A percentile compares a stretch with the other conserved stretches of the same genome.
phyloP scores from a whole-genome alignment of 2,113 vertebrate species.

The Columbina picui region DNA sequence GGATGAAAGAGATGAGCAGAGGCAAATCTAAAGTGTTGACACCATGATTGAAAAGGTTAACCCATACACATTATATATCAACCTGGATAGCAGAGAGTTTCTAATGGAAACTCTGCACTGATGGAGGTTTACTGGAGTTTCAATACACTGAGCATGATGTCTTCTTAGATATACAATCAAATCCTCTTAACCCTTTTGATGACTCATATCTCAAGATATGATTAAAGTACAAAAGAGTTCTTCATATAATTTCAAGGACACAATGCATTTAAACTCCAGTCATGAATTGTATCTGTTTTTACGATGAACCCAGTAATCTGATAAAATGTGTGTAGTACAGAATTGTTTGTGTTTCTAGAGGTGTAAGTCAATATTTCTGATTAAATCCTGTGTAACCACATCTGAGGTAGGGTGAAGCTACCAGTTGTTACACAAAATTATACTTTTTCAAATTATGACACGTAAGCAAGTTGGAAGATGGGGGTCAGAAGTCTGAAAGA shows the following conservation, averaged over 20 bases:
- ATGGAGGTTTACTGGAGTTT: slow-evolving; percentile 91
- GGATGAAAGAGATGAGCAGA: slow-evolving; percentile 99
- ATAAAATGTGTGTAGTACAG: slow-evolving; percentile 83
- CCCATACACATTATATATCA: slow-evolving; percentile 99
- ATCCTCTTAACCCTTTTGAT: slow-evolving; percentile 98
- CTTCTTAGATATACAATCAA: slow-evolving; percentile 97
- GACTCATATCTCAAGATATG: slow-evolving; percentile 97
- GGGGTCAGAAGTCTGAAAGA: slow-evolving; percentile 8
- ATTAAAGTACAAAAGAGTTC: slow-evolving; percentile 95
- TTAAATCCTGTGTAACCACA: slow-evolving; percentile 67
- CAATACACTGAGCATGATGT: slow-evolving; percentile 97
- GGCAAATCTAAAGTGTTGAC: slow-evolving; percentile 99
- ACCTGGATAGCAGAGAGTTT: slow-evolving; percentile 94
- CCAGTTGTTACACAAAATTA: slow-evolving; percentile 38
- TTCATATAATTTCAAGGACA: slow-evolving; percentile 90
- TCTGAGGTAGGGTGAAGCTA: slow-evolving; percentile 68
- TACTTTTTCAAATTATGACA: not conserved
- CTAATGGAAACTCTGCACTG: slow-evolving; percentile 97
- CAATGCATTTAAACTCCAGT: slow-evolving; percentile 85
- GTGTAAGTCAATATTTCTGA: slow-evolving; percentile 81
- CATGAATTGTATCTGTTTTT: slow-evolving; percentile 83
- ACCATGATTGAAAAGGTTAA: slow-evolving; percentile 99
- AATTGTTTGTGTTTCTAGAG: slow-evolving; percentile 81
- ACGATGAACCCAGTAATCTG: slow-evolving; percentile 83
- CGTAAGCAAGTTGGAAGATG: slow-evolving; percentile 13